Evolutionary conservation across 2,113 vertebrate species (phyloP).

Genomic region (Dipodomys merriami): DNA sequence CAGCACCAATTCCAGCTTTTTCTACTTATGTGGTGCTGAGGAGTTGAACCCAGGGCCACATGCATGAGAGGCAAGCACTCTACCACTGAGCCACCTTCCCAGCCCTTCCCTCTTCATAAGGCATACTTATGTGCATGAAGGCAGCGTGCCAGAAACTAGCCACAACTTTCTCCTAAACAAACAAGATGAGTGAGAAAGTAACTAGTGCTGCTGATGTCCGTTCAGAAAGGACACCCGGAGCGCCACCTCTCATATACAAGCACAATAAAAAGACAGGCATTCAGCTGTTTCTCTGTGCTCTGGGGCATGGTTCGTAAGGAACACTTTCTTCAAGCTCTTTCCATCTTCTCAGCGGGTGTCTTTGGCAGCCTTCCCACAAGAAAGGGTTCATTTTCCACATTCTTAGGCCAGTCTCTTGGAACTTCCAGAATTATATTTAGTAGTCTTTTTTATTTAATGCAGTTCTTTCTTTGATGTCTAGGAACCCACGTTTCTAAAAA

Average conservation of each 20-base stretch:
- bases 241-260: background rate
- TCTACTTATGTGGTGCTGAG: no score
- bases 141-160: background rate
- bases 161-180: background rate
- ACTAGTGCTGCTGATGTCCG: background rate
- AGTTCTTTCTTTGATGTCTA: conserved; percentile 46
- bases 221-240: background rate
- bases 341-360: background rate
- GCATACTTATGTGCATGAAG: background rate
- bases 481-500: conserved; percentile 43
- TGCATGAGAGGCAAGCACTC: no score
- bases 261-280: background rate
- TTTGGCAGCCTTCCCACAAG: background rate
- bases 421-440: conserved; percentile 35
- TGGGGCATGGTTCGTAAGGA: background rate
- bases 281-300: background rate
- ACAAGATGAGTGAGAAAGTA: background rate
- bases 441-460: conserved; percentile 11
- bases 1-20: no score
- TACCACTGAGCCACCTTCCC: no score
- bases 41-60: no score
- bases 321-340: background rate
- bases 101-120: background rate
- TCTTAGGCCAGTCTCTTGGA: background rate
- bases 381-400: conserved; percentile 9